Evolutionary conservation across 2,888 invertebrate genomes (phyloP).

Genomic region (Alviniconcha strummeri): DNA sequence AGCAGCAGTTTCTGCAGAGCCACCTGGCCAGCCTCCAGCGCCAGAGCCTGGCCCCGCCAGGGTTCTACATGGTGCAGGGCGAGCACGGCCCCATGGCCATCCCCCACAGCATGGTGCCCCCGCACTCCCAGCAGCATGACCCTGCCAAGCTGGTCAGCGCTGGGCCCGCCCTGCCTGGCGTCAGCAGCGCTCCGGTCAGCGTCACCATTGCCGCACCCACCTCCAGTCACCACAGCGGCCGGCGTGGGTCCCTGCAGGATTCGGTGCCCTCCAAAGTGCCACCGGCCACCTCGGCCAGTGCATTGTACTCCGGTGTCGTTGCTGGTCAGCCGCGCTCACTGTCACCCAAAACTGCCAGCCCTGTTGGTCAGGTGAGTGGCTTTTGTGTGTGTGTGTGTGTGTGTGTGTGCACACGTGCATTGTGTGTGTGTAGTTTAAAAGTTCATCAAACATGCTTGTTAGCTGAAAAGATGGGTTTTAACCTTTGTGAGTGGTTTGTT

Average conservation of each 20-base stretch:
- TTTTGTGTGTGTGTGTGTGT: background rate
- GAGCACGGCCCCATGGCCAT: constrained; percentile 32
- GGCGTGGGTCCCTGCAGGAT: constrained; percentile 30
- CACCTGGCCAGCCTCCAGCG: constrained; percentile 16
- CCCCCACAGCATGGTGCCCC: constrained; percentile 34
- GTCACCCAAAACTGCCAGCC: constrained; percentile 53
- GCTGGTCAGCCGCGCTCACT: constrained; percentile 53
- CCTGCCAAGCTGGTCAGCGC: constrained; percentile 17
- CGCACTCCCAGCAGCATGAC: constrained; percentile 40
- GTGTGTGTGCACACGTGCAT: background rate
- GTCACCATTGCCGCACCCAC: constrained; percentile 3
- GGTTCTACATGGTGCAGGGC: constrained; percentile 27
- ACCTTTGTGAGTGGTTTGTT: no score
- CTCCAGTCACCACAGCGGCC: constrained; percentile 4
- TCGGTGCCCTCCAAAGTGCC: constrained; percentile 32
- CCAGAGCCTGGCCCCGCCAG: constrained; percentile 15
- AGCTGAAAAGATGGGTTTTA: no score
- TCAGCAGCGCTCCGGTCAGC: background rate
- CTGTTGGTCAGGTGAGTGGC: constrained; percentile 56
- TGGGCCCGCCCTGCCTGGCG: background rate
- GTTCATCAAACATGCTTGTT: no score
- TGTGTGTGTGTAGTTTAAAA: background rate
- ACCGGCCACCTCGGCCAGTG: constrained; percentile 43
- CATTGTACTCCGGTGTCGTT: constrained; percentile 56
- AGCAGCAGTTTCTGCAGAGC: constrained; percentile 34